Evolutionary conservation across 1,140 invertebrate species (phyloP).

Genomic region (Rhopalosiphum maidis): DNA sequence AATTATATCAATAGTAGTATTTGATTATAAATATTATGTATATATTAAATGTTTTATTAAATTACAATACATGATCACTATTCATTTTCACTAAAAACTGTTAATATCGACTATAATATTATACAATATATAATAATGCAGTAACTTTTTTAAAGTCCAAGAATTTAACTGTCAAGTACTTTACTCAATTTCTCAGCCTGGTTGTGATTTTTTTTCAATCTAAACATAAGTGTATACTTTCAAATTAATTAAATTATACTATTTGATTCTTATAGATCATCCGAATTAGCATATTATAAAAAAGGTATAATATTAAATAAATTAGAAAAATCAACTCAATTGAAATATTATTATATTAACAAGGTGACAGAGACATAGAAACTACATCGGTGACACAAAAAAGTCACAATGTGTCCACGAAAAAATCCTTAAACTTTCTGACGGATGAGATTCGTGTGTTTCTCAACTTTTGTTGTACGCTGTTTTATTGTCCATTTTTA

Average conservation of each 20-base stretch:
- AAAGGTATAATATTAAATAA: neutral
- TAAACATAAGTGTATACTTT: neutral
- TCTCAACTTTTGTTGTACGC: conserved; percentile 14
- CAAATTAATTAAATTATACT: neutral
- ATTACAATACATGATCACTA: neutral
- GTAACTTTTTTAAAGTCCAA: neutral
- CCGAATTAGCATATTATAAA: neutral
- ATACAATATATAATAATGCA: no score
- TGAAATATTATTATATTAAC: neutral
- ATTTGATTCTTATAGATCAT: neutral
- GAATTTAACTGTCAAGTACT: neutral
- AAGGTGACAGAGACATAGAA: neutral
- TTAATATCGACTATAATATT: neutral
- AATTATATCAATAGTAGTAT: neutral
- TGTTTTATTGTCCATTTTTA: conserved; percentile 33
- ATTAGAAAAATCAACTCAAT: neutral
- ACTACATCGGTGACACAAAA: neutral
- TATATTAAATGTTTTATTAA: neutral
- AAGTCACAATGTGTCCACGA: neutral
- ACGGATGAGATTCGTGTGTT: neutral
- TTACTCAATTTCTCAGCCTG: neutral
- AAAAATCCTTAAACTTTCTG: conserved; percentile 24
- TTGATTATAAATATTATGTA: neutral
- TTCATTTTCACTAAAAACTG: neutral
- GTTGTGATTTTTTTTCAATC: neutral